phyloP scores from a whole-genome alignment of 2,888 invertebrate species.

The Rhagonycha fulva region DNA sequence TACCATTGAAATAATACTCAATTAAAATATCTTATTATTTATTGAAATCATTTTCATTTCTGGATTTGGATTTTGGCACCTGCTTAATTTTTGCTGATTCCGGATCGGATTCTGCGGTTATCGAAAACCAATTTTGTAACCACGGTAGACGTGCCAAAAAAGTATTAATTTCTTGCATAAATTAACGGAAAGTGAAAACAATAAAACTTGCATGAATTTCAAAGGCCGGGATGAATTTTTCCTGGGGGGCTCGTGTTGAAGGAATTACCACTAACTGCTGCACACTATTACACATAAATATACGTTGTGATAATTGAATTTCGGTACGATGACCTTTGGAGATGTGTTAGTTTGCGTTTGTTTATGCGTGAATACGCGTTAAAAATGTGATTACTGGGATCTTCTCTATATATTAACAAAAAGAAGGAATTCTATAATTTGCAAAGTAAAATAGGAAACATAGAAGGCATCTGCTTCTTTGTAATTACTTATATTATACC shows the following conservation, averaged over 20 bases:
- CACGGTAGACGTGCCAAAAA: not conserved
- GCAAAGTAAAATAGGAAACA: not conserved
- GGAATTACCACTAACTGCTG: conserved; percentile 35
- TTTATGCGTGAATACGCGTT: conserved; percentile 14
- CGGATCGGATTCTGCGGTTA: not conserved
- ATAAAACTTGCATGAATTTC: not conserved
- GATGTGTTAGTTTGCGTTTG: conserved; percentile 20
- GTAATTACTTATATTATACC: conserved; percentile 3
- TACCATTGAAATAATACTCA: not conserved
- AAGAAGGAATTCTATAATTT: conserved; percentile 1
- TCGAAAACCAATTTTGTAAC: not conserved
- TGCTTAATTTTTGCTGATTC: not conserved
- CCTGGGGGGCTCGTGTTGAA: not conserved
- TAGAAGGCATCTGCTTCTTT: not conserved
- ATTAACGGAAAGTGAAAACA: not conserved
- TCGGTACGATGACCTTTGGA: conserved; percentile 43
- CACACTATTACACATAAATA: conserved; percentile 31
- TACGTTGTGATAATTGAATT: conserved; percentile 42
- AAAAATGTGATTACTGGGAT: not conserved
- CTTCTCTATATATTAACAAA: not conserved
- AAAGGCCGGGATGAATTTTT: not conserved
- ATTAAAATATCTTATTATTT: not conserved
- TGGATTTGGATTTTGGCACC: not conserved
- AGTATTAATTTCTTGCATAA: not conserved
- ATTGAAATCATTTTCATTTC: not conserved